A percentile compares a stretch with the other conserved stretches of the same genome.
These are phyloP conservation scores for Coregonus clupeaformis DNA, from an alignment of 2,113 vertebrate species.

Conservation along the genomic window DNA sequence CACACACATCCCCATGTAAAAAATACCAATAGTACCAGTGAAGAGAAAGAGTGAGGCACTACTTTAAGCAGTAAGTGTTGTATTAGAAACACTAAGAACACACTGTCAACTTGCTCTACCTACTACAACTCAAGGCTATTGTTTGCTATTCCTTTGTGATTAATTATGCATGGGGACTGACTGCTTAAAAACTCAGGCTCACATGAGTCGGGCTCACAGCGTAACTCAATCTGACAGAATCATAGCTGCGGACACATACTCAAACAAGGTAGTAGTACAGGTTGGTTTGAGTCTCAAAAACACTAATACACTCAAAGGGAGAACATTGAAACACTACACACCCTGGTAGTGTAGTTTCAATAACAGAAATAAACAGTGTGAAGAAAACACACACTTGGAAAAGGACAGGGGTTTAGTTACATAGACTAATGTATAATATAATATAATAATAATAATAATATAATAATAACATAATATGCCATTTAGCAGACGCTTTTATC, in stretches of 20 bases:
- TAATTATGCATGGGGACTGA: constrained; percentile 49
- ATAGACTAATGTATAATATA: too few relatives aligned
- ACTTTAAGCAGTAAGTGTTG: neutral
- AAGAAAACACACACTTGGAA: too few relatives aligned
- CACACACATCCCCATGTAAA: too few relatives aligned
- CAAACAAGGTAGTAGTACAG: constrained; percentile 12
- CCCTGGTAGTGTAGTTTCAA: too few relatives aligned
- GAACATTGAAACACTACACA: too few relatives aligned
- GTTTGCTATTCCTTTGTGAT: constrained; percentile 45
- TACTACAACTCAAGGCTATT: constrained; percentile 38
- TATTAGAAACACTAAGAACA: constrained; percentile 25
- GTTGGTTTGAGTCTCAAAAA: too few relatives aligned
- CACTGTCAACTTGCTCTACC: constrained; percentile 29
- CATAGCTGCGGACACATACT: constrained; percentile 38
- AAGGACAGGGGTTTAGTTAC: too few relatives aligned
- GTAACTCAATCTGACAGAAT: neutral
- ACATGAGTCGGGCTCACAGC: neutral
- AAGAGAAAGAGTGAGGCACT: neutral
- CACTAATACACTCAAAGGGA: too few relatives aligned
- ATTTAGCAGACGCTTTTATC: too few relatives aligned
- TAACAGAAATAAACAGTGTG: too few relatives aligned
- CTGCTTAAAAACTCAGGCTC: constrained; percentile 11
- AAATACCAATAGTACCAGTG: neutral
- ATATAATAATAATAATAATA: too few relatives aligned
- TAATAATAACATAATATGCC: too few relatives aligned